Evolutionary conservation across 2,888 invertebrate genomes (phyloP), one percentile per base, ranked within the genome.

Genomic region (Platycheirus rosarum): DNA sequence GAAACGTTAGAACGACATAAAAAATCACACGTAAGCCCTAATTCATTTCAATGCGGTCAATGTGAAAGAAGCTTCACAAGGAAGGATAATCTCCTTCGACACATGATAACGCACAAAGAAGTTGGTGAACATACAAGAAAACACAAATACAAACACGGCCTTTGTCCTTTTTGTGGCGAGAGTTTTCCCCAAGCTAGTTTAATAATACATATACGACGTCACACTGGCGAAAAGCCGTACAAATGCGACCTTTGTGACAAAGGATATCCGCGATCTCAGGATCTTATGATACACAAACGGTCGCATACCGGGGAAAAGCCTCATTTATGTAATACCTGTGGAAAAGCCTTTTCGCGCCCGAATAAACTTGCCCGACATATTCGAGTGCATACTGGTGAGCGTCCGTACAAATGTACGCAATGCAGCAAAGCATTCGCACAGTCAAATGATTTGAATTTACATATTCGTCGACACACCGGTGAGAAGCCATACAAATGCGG

Each of bases 361-460:
- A 93, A 93, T 86, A 93, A 93, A 87, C 86, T 93, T 74, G 92
- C 92, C 0, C 91, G 93, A 0, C 93, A 93, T 85, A 93, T 93
- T 92, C 92, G 93, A 0, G 91, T 93, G 3, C 90, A 90, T 62
- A 89, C 90, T 0, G 93, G 93, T 0, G 91, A 91, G 48, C 90
- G 92, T 18, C 93, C 93, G 0, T 93, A 93, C 87, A 92, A 93
- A 85, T 93, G 93, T 85, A 91, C 91, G 0, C 92, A 86, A 40
- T 90, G 90, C 57, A 87, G 87, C 29, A 88, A 88, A 55, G 87
- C 88, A 1, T 94, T 95, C 87, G 93, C 94, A 0, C 94, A 95
- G 87, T 94, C 94, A 55, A 94, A 94, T 87, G 94, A 95, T 86
- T 89, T 94, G 49, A 94, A 93, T n/a, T 89, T 95, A 29, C 94